Base-by-base conservation (phyloP, 2,888 invertebrate species). In the Amblyteles armatorius region DNA sequence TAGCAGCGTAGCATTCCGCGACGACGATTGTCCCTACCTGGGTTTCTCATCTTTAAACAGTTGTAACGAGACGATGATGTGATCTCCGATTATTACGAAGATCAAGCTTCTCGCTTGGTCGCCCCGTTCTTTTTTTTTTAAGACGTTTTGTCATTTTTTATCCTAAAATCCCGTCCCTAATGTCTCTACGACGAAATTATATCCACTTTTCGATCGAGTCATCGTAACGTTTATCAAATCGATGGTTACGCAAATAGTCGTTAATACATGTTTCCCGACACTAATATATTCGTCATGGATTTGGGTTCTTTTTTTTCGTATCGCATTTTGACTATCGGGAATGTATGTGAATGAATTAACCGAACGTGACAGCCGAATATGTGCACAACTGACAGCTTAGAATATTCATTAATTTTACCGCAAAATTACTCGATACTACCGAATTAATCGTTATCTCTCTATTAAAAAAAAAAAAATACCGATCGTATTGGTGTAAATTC, bases 61-160 rank as follows among this genome's bases (percentile, higher is more conserved):
- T 83, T 91, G 88, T 87, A 93, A 90, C 84, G 93, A 93, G 88
- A 92, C 93, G 50, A 93, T 93, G 92, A 92, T 93, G 90, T 93
- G 90, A 91, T 85, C 79, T 63, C 19, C 13, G 60, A 44, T 50
- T 22, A 40, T 55, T 11, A 6, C 33, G 9, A 60, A 33, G 60
- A 33, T 71, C n/a, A 63, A 11, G 71, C 50, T 65, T 50, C 40
- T 63, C 50, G 7, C 36, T 60, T 26, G 7, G 40, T 16, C 44
- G 26, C 1, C 69, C 80, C 13, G 50, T 40, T 13, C 44, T 79
- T 44, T 11, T 33, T 63, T 44, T 60, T 77, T 44, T 69, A 55
- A 60, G 52, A 19, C 5, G 26, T n/a, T 55, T 36, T 2, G 29
- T 74, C 26, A 9, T 57, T 77, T 82, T 82, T 44, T 52, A 50